Evolutionary conservation across 2,113 vertebrate genomes (phyloP).

Genomic region (Pardalotus punctatus): DNA sequence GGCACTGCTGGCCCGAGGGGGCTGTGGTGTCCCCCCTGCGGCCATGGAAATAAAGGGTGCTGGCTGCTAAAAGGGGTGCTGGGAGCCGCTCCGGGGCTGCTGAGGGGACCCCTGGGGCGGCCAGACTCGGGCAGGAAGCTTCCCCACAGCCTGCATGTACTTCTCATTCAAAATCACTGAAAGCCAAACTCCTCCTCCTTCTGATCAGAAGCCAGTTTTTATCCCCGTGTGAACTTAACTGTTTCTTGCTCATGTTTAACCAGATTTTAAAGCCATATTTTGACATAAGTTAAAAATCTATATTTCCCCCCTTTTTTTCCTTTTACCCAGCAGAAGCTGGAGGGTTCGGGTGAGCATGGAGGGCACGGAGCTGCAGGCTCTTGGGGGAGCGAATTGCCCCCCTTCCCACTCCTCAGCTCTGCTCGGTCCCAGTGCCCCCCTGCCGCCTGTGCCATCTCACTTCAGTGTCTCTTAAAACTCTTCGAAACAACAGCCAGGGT

Average conservation of each 20-base stretch:
- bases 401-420: accelerated
- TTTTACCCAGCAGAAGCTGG: not conserved
- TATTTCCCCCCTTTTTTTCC: accelerated
- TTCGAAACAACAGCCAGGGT: not conserved
- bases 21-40: not conserved
- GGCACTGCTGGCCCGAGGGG: not conserved
- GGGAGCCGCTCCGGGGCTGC: not conserved
- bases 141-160: not conserved
- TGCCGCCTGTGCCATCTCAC: not conserved
- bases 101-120: not conserved
- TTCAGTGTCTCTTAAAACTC: not conserved
- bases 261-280: not conserved
- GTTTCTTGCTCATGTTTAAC: not conserved
- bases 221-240: not conserved
- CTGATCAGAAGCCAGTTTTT: not conserved
- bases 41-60: not conserved
- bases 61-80: not conserved
- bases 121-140: not conserved
- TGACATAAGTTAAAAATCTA: accelerated
- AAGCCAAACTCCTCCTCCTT: not conserved
- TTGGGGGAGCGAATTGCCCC: not conserved
- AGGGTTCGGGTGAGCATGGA: not conserved
- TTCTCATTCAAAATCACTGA: not conserved
- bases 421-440: not conserved
- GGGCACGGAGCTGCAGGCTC: not conserved